Evolutionary conservation across 37 sponge, comb jelly and placozoan species (phyloP), one percentile per base, ranked within the genome.

Genomic region (Haliclona indistincta): DNA sequence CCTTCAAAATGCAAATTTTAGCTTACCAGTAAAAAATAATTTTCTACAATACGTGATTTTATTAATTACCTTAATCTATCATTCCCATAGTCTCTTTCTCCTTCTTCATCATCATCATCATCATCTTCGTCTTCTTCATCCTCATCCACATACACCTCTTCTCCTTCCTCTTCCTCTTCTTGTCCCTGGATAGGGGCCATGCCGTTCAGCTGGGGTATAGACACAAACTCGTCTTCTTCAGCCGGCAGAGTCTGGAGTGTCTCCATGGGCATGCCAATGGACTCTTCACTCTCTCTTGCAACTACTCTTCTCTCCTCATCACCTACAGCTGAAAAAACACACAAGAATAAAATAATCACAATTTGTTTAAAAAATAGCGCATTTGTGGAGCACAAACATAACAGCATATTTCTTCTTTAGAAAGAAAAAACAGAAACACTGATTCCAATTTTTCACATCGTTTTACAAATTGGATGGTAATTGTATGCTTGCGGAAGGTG

Each of bases 321-420:
- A 25, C 73, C 81, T 7, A 72, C 54, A 52, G 73, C 73, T 71
- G 38, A 40, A 56, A 25, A 39, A 26, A 26, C n/a, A 76, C 15
- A 47, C 51, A 47, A 47, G n/a, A n/a, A n/a, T n/a, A n/a, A n/a
- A n/a, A n/a, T n/a, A n/a, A n/a, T n/a, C n/a, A n/a, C n/a, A n/a
- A n/a, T n/a, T n/a, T n/a, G n/a, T n/a, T n/a, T n/a, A n/a, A n/a
- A n/a, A n/a, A n/a, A n/a, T n/a, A n/a, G n/a, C n/a, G n/a, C n/a
- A n/a, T n/a, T n/a, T n/a, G n/a, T n/a, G n/a, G n/a, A n/a, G n/a
- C n/a, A n/a, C n/a, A n/a, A n/a, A n/a, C n/a, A n/a, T n/a, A n/a
- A n/a, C n/a, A n/a, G n/a, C n/a, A n/a, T n/a, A n/a, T n/a, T n/a
- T n/a, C n/a, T n/a, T n/a, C n/a, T n/a, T n/a, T n/a, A n/a, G n/a